Percentiles rank a stretch among this genome's conserved stretches.
These are phyloP conservation scores for Lycocerus yunnanus DNA, from an alignment of 2,888 invertebrate species.

Conservation along the genomic window DNA sequence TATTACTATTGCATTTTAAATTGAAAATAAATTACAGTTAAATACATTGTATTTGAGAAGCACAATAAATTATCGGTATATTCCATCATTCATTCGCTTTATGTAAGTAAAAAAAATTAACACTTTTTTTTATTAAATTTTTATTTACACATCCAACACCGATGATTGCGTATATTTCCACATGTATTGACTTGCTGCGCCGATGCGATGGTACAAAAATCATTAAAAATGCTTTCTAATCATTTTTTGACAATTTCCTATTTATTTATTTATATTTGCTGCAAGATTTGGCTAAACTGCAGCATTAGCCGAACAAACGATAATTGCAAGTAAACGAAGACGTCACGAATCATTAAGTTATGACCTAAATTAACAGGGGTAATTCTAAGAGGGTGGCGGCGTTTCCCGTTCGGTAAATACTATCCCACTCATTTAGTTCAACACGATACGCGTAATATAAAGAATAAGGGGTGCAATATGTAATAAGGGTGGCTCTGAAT, in stretches of 20 bases:
- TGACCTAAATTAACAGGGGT: slow-evolving; percentile 38
- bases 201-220: too few relatives aligned
- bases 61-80: background rate
- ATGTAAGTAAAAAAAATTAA: background rate
- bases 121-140: background rate
- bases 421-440: slow-evolving; percentile 40
- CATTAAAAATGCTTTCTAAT: background rate
- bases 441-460: slow-evolving; percentile 42
- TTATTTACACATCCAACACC: too few relatives aligned
- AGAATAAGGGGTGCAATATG: slow-evolving; percentile 40
- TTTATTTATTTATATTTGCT: background rate
- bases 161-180: too few relatives aligned
- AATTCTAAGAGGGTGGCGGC: slow-evolving; percentile 28
- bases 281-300: background rate
- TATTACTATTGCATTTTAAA: background rate
- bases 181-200: too few relatives aligned
- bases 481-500: slow-evolving; percentile 38
- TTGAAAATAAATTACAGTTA: background rate
- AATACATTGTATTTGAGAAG: background rate
- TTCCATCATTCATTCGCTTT: background rate
- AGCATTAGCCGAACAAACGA: background rate
- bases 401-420: slow-evolving; percentile 36
- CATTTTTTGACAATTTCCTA: background rate
- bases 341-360: slow-evolving; percentile 42
- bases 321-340: slow-evolving; percentile 15